Percentiles rank a stretch among this genome's conserved stretches.
Evolutionary conservation across 2,113 vertebrate genomes (phyloP).

Genomic region (Taxidea taxus): DNA sequence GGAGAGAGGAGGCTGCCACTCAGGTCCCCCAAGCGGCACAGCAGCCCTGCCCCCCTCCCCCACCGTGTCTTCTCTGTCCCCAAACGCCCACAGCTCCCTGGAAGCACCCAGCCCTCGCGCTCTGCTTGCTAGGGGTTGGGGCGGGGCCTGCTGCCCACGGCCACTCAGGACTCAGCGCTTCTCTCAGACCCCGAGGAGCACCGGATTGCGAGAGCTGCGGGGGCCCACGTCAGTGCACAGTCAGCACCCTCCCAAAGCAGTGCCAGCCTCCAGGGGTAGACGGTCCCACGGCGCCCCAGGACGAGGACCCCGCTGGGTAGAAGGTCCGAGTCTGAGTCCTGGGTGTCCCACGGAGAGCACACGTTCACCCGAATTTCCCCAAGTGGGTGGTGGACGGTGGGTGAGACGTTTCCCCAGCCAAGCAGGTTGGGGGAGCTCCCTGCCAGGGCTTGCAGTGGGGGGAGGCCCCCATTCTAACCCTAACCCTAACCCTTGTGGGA

Average conservation of each 20-base stretch:
- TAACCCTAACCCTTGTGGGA: fast-evolving
- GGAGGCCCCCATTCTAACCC: fast-evolving
- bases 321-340: background rate
- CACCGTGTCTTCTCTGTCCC: fast-evolving
- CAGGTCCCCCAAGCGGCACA: fast-evolving
- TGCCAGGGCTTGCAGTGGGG: background rate
- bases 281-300: background rate
- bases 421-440: background rate
- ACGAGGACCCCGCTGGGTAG: background rate
- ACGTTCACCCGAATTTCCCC: background rate
- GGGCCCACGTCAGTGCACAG: background rate
- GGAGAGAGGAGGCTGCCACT: background rate
- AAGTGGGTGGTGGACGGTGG: background rate
- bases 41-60: background rate
- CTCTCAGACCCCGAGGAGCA: background rate
- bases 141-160: background rate
- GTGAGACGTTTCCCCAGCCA: background rate
- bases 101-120: background rate
- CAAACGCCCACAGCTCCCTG: fast-evolving
- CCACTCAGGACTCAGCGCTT: background rate
- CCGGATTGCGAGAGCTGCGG: background rate
- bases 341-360: background rate
- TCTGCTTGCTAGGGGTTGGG: fast-evolving
- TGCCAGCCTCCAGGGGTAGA: background rate
- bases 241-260: background rate